These are phyloP conservation scores for Bruchidius siliquastri DNA, from an alignment of 2,888 invertebrate genomes.

Conservation along the genomic window DNA sequence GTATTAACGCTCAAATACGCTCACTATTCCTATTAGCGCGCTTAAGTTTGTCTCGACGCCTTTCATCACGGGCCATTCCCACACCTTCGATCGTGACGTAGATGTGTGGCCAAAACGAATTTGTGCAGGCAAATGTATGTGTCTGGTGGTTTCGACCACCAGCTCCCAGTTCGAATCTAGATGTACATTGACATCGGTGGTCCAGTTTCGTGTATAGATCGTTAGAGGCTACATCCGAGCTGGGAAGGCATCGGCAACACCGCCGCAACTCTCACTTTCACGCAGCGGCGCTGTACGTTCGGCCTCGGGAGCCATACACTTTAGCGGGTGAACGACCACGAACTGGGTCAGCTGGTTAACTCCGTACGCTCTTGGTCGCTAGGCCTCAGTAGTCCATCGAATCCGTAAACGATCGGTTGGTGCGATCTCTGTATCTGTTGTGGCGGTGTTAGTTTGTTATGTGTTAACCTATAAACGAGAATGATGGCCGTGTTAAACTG, in stretches of 20 bases:
- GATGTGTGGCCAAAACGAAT: too few species aligned
- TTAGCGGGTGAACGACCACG: constrained; percentile 68
- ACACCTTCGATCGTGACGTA: too few species aligned
- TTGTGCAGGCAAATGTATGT: too few species aligned
- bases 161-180: not conserved
- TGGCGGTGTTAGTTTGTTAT: not conserved
- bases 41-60: too few species aligned
- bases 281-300: constrained; percentile 49
- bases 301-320: constrained; percentile 48
- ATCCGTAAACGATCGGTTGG: constrained; percentile 50
- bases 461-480: constrained; percentile 3
- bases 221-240: constrained; percentile 14
- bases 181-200: not conserved
- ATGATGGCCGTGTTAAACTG: constrained; percentile 48
- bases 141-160: not conserved
- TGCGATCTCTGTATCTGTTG: not conserved
- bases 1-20: too few species aligned
- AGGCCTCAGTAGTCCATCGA: constrained; percentile 60
- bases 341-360: constrained; percentile 74
- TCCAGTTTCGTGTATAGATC: not conserved
- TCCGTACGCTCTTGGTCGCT: constrained; percentile 54
- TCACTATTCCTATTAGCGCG: too few species aligned
- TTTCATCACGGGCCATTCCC: too few species aligned
- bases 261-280: constrained; percentile 56
- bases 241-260: constrained; percentile 31